Base-by-base conservation (phyloP, 1,140 invertebrate species). In the Dendrolimus punctatus region DNA sequence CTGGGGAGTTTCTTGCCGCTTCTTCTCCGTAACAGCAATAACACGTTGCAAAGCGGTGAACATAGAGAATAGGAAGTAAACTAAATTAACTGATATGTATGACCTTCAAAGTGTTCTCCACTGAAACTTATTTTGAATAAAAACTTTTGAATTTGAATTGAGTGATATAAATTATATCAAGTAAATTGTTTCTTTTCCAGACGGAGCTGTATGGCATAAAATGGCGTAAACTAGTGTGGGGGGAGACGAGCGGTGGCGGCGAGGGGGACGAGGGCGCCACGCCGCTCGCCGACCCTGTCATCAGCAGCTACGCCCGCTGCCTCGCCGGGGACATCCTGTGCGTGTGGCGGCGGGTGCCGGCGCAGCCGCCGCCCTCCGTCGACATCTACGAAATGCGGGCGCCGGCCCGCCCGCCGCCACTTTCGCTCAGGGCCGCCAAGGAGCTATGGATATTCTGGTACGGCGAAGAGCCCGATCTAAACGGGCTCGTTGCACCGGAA, bases 401-500 rank as follows among this genome's bases (percentile, higher is more conserved):
- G 5, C 89, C 90, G 53, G 79, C 88, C 49, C 70, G 87, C 44
- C 74, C 89, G 51, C 89, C 91, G 70, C 94, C 94, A 53, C 90
- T 94, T 61, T 94, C 92, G 58, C 89, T 95, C 46, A 90, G 91
- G 70, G 91, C 91, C 60, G 92, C 94, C 80, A 99, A 99, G 89
- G 97, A 99, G 87, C 90, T 99, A 8, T 99, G 98, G 98, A 95
- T 99, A 75, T 99, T 99, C 89, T 99, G 98, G 97, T 99, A 99
- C 89, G 97, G 97, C 71, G 96, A 98, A 82, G 96, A 98, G 87
- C 97, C 97, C 39, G 95, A 97, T 84, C 91, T 98, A 49, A 92
- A 90, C 75, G 93, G 94, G 66, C 89, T 95, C 54, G 92, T 96
- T 56, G 92, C 94, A 48, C 92, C 92, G 4, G 94, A 95, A 82